Evolutionary conservation across 2,797 vertebrate genomes (phyloP), one percentile per base, ranked within the genome.

Genomic region (Danio kyathit): DNA sequence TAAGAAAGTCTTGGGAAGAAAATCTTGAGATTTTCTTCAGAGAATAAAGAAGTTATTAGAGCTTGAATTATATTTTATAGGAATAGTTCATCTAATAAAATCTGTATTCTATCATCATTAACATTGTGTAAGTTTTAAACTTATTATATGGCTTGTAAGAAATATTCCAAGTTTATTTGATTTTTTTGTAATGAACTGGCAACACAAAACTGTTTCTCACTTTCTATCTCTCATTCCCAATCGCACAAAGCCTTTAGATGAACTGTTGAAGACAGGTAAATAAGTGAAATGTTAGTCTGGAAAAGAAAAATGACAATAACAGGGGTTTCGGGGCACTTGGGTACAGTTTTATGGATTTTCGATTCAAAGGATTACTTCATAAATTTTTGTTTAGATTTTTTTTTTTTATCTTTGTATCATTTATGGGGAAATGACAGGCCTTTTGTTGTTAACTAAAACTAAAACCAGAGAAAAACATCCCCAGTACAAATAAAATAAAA

Each of bases 31-130:
- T 89, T 91, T 93, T 92, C 83, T 2, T 85, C 8, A 82, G 84
- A 90, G 89, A 90, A 81, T 77, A 21, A 80, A 81, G 7, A 88
- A 89, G 91, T 92, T 90, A 94, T 94, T 89, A 92, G 89, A 91
- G 86, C 88, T 89, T 77, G 85, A 78, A 82, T 78, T 0, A 7
- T 64, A 12, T 64, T 19, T 43, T 17, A 48, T 17, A 49, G 57
- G 43, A 72, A 54, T 29, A 57, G 69, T 44, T 64, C 41, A 52
- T 11, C n/a, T 11, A 56, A 29, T 29, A 75, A 44, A 8, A 38
- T 14, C 6, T 21, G 44, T 6, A 41, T 49, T 38, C 14, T 61
- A n/a, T 48, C 44, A 49, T 49, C 6, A 61, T 49, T 51, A 40
- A 61, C 16, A 48, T 46, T 43, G 7, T 48, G 21, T 51, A 21